Conservation (phyloP, 2,888 invertebrate genomes). For the Oscheius myriophilus region DNA sequence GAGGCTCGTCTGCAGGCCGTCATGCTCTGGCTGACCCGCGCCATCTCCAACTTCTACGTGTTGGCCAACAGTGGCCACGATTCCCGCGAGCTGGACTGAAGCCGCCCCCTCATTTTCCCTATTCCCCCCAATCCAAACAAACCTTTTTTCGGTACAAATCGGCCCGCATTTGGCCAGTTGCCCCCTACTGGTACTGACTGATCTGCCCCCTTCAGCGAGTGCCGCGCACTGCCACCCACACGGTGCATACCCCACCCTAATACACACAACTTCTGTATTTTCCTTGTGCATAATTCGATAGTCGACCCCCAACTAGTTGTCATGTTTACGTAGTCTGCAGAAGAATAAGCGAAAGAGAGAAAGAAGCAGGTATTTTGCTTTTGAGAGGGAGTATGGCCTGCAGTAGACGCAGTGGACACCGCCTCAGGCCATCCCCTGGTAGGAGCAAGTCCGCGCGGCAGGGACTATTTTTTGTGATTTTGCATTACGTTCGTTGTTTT, state of each 20-base stretch:
- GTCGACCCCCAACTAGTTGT: conserved; percentile 7
- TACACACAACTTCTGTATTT: conserved; percentile 25
- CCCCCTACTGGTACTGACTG: conserved; percentile 18
- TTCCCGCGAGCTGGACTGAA: conserved; percentile 17
- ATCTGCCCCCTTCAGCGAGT: conserved; percentile 12
- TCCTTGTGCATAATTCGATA: conserved; percentile 24
- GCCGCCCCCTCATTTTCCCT: background rate
- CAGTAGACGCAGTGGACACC: conserved; percentile 15
- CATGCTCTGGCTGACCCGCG: conserved; percentile 51
- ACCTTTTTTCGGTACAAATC: conserved; percentile 25
- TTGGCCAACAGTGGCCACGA: conserved; percentile 25
- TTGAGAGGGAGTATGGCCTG: conserved; percentile 10
- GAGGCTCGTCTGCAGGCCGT: conserved; percentile 78
- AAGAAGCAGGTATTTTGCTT: conserved; percentile 18
- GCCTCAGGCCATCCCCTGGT: conserved; percentile 3
- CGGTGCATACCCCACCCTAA: conserved; percentile 11
- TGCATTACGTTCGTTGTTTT: conserved; percentile 24
- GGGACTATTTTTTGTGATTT: conserved; percentile 23
- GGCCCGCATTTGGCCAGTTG: conserved; percentile 16
- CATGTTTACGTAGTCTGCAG: conserved; percentile 21
- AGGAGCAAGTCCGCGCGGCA: conserved; percentile 16
- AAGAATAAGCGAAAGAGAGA: conserved; percentile 13
- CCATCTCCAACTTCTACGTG: conserved; percentile 52
- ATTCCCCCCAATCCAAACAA: too few species aligned
- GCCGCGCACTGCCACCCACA: conserved; percentile 22